phyloP scores from a whole-genome alignment of 2,113 vertebrate species.

The Corapipo altera region DNA sequence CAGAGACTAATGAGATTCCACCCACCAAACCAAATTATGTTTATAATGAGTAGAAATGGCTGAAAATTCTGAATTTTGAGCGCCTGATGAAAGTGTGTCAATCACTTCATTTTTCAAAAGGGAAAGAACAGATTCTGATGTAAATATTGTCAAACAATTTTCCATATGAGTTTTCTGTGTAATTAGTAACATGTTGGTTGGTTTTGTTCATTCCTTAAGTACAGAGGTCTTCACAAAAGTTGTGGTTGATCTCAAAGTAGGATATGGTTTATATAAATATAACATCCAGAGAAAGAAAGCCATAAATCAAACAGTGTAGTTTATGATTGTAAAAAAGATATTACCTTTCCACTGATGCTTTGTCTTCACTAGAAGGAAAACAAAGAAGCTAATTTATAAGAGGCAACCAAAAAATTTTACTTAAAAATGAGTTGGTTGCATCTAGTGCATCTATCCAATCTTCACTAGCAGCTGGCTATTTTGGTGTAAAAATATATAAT shows the following conservation, averaged over 20 bases:
- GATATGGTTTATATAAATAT: neutral
- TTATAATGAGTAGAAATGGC: neutral
- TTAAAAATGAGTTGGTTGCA: neutral
- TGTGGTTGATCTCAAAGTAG: neutral
- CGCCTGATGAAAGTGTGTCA: neutral
- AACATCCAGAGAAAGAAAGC: neutral
- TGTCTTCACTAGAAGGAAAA: neutral
- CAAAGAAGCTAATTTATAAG: neutral
- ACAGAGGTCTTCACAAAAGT: neutral
- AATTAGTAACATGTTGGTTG: neutral
- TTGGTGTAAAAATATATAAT: neutral
- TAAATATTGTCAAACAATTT: neutral
- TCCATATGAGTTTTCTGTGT: neutral
- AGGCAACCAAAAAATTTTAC: neutral
- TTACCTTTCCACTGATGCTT: neutral
- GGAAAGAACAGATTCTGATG: neutral
- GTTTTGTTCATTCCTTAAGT: neutral
- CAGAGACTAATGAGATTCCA: slow-evolving; percentile 35
- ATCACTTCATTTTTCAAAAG: neutral
- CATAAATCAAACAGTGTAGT: neutral
- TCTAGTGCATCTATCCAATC: neutral
- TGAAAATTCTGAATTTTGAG: neutral
- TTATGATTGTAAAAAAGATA: neutral
- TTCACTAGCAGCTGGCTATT: neutral
- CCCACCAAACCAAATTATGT: neutral